Conservation (phyloP, 2,888 invertebrate genomes). For the Pemphredon lugubris region DNA sequence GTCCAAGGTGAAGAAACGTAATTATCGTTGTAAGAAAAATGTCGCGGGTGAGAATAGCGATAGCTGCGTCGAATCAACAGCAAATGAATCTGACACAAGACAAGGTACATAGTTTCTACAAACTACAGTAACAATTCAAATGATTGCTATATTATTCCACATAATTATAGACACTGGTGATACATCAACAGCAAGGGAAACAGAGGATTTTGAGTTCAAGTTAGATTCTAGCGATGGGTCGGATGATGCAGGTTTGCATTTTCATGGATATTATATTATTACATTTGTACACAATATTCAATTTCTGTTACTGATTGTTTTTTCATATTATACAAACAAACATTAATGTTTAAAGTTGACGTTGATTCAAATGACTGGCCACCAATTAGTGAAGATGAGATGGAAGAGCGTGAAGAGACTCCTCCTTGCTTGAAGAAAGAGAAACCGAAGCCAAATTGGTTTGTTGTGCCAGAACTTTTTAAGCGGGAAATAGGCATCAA, state of each 20-base stretch:
- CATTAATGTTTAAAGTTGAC: constrained; percentile 36
- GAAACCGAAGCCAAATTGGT: constrained; percentile 87
- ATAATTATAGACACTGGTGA: constrained; percentile 18
- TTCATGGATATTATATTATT: neutral
- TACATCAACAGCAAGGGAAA: constrained; percentile 2
- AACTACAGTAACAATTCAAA: constrained; percentile 8
- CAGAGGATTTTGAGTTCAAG: constrained; percentile 12
- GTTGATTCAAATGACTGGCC: constrained; percentile 67
- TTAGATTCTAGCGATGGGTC: constrained; percentile 49
- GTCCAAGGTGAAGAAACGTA: constrained; percentile 70
- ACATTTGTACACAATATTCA: neutral
- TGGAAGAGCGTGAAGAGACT: constrained; percentile 36
- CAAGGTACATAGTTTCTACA: constrained; percentile 34
- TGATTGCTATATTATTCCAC: neutral
- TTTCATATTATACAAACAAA: neutral
- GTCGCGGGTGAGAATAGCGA: constrained; percentile 50
- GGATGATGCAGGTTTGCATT: constrained; percentile 36
- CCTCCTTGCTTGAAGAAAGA: constrained; percentile 83
- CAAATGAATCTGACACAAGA: constrained; percentile 21
- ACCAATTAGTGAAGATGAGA: constrained; percentile 58
- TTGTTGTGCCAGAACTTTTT: constrained; percentile 85
- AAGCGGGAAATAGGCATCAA: constrained; percentile 85
- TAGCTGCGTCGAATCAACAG: constrained; percentile 43
- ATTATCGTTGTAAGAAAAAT: constrained; percentile 67
- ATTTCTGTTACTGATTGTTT: constrained; percentile 6